Evolutionary conservation across 2,113 vertebrate genomes (phyloP).

Genomic region (Bujurquina vittata): DNA sequence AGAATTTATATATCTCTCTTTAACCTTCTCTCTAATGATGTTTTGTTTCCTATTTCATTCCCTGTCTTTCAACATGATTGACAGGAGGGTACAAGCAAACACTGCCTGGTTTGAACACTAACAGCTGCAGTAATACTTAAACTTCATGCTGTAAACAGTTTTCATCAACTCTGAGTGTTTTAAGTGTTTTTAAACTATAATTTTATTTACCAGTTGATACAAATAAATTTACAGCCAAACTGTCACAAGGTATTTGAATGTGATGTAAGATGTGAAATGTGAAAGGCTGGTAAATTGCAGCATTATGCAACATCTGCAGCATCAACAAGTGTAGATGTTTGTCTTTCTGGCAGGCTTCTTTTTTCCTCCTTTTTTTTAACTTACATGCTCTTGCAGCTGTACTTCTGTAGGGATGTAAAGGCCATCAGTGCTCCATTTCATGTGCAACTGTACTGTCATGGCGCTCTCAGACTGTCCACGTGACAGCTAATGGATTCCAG

Average conservation of each 20-base stretch:
- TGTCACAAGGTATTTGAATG: not conserved
- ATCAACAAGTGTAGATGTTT: not conserved
- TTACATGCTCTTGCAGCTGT: not conserved
- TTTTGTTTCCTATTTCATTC: not conserved
- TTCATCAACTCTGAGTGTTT: not conserved
- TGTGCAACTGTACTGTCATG: not conserved
- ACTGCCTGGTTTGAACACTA: not conserved
- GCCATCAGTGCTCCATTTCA: not conserved
- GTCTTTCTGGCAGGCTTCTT: not conserved
- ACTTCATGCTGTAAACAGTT: not conserved
- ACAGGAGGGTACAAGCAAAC: accelerated
- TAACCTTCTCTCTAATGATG: not conserved
- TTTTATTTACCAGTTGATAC: no score
- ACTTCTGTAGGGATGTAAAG: not conserved
- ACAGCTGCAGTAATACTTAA: not conserved
- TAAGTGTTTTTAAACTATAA: no score
- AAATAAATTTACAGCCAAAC: no score
- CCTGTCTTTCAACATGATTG: not conserved
- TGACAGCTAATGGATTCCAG: constrained; percentile 21
- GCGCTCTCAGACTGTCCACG: constrained; percentile 20
- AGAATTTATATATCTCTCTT: not conserved
- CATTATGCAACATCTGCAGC: not conserved
- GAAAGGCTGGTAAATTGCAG: not conserved
- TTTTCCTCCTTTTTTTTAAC: not conserved
- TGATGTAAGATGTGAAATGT: not conserved